Evolutionary conservation across 2,113 vertebrate species (phyloP).

Genomic region (Callorhinus ursinus): DNA sequence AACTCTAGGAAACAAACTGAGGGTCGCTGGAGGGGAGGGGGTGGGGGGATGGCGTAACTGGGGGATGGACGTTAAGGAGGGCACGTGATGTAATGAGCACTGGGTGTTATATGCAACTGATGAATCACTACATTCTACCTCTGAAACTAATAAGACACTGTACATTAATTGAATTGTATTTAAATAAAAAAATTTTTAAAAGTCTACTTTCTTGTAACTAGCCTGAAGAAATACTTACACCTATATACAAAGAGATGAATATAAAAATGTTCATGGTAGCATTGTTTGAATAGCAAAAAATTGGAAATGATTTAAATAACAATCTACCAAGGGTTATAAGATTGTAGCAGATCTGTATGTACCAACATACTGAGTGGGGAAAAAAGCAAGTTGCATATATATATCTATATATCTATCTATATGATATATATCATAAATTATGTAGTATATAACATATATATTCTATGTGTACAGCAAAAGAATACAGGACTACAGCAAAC

Average conservation of each 20-base stretch:
- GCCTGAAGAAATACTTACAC: background rate
- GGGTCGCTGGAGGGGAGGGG: background rate
- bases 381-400: background rate
- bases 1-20: background rate
- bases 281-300: background rate
- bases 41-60: background rate
- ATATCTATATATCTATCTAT: background rate
- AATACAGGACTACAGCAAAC: background rate
- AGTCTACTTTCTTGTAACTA: background rate
- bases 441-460: background rate
- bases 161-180: background rate
- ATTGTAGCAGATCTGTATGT: background rate
- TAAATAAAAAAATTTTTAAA: background rate
- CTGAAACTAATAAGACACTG: background rate
- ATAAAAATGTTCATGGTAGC: background rate
- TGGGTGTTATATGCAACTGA: background rate
- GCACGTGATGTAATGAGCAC: background rate
- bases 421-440: background rate
- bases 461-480: background rate
- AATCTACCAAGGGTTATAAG: background rate
- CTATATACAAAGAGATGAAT: background rate
- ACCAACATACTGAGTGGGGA: background rate
- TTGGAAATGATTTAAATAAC: background rate
- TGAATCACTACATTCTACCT: background rate
- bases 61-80: background rate